Percentiles rank a stretch among this genome's conserved stretches.
phyloP scores from a whole-genome alignment of 2,888 invertebrate genomes.

The Andrena flavipes region DNA sequence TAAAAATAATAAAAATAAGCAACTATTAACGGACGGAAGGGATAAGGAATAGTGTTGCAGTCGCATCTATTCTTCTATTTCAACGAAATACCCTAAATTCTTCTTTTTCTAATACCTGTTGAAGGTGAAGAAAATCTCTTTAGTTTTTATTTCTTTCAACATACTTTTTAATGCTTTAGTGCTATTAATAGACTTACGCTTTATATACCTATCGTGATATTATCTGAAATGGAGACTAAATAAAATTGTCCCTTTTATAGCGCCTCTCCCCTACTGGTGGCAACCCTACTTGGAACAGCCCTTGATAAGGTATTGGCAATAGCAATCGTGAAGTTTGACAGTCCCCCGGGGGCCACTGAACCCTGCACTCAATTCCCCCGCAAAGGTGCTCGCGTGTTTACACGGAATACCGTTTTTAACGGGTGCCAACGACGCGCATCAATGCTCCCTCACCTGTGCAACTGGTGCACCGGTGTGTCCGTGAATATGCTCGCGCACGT shows the following conservation, averaged over 20 bases:
- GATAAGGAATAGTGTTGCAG: no score
- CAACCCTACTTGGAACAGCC: not conserved
- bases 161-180: no score
- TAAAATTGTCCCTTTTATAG: no score
- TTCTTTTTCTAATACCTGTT: not conserved
- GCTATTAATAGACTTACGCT: no score
- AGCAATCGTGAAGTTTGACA: conserved; percentile 44
- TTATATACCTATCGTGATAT: no score
- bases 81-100: not conserved
- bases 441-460: not conserved
- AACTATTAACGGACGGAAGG: no score
- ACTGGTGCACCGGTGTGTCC: not conserved
- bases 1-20: no score
- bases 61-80: not conserved
- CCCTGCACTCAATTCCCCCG: conserved; percentile 29
- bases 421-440: conserved; percentile 35
- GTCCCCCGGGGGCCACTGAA: conserved; percentile 34
- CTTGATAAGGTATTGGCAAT: not conserved
- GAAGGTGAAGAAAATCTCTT: no score
- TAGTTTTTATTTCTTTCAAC: no score
- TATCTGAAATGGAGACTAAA: no score
- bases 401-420: conserved; percentile 34
- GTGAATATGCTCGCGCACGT: not conserved
- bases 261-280: no score
- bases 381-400: conserved; percentile 6